phyloP scores from a whole-genome alignment of 2,888 invertebrate genomes.

The Cantharis flavilabris region DNA sequence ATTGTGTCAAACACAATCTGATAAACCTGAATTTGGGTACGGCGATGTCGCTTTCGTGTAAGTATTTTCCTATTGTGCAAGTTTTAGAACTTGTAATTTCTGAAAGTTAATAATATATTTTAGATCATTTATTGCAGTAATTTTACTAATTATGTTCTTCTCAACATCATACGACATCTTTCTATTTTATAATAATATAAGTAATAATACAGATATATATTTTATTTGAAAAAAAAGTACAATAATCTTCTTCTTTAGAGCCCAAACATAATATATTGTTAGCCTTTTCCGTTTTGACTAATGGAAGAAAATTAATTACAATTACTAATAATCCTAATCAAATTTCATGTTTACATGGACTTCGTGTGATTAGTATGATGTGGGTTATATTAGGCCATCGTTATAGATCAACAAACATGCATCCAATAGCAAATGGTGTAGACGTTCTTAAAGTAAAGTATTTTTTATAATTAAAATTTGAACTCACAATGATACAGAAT shows the following conservation, averaged over 20 bases:
- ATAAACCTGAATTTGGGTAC: background rate
- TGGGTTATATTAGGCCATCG: conserved; percentile 58
- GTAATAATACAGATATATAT: conserved; percentile 20
- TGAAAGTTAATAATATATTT: background rate
- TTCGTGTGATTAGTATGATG: conserved; percentile 56
- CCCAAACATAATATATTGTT: conserved; percentile 26
- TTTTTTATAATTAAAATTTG: background rate
- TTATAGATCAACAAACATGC: conserved; percentile 33
- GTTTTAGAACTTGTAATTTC: too few relatives aligned
- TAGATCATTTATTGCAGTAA: conserved; percentile 9
- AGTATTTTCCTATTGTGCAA: background rate
- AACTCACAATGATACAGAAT: background rate
- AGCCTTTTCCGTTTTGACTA: conserved; percentile 55
- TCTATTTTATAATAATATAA: conserved; percentile 21
- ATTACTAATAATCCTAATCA: conserved; percentile 48
- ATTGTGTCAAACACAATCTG: background rate
- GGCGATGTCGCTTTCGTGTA: conserved; percentile 16
- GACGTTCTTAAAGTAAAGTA: background rate
- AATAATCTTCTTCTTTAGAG: conserved; percentile 24
- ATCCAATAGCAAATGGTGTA: background rate
- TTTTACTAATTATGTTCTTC: conserved; percentile 24
- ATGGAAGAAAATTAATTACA: conserved; percentile 52
- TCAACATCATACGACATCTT: conserved; percentile 34
- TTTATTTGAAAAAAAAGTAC: background rate
- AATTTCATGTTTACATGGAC: conserved; percentile 55